Evolutionary conservation across 2,113 vertebrate species (phyloP).

Genomic region (Mirounga angustirostris): DNA sequence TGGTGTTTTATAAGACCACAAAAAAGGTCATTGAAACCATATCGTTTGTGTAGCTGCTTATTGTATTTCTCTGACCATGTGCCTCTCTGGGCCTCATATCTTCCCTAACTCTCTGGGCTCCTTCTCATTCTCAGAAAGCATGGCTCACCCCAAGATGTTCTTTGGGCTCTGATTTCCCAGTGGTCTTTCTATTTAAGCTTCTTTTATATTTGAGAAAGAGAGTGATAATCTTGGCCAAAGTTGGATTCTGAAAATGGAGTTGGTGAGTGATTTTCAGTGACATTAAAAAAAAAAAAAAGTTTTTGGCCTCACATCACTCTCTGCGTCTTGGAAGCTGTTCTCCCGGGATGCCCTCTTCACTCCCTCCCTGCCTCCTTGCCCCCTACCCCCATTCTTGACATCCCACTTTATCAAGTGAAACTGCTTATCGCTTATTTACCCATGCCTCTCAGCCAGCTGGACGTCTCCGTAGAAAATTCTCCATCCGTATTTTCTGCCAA

Average conservation of each 20-base stretch:
- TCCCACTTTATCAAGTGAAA: not conserved
- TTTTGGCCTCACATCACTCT: not conserved
- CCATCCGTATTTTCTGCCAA: not conserved
- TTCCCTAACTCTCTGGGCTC: not conserved
- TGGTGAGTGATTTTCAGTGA: not conserved
- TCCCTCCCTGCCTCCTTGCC: no score
- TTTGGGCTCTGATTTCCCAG: not conserved
- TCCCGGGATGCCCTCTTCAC: accelerated
- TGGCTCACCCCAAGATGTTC: not conserved
- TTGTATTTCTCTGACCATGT: not conserved
- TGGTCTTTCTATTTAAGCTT: not conserved
- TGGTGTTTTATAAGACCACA: not conserved
- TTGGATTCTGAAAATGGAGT: constrained; percentile 5
- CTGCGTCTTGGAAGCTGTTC: not conserved
- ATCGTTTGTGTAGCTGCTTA: constrained; percentile 26
- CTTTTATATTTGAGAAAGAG: constrained; percentile 10
- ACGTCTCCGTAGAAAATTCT: not conserved
- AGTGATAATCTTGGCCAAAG: not conserved
- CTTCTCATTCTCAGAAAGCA: not conserved
- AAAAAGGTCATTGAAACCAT: not conserved
- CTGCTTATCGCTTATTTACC: not conserved
- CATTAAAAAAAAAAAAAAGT: not conserved
- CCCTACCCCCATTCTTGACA: not conserved
- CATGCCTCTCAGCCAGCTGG: accelerated
- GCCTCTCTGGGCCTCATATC: accelerated